These are phyloP conservation scores for Isotomurus palustris DNA, from an alignment of 2,888 invertebrate species.

Conservation along the genomic window DNA sequence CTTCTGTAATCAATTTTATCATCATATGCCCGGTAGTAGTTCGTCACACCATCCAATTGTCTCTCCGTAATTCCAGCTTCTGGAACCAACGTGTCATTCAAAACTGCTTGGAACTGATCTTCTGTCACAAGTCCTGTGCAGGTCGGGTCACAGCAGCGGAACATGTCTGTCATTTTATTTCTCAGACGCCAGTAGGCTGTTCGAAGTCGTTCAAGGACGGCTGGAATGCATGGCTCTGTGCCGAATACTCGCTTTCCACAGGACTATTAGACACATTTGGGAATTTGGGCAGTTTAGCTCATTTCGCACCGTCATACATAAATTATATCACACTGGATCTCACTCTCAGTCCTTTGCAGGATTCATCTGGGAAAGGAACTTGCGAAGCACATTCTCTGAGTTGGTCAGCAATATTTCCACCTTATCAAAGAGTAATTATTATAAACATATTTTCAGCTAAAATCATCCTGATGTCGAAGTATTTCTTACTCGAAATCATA, in stretches of 20 bases:
- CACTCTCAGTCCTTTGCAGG: conserved; percentile 36
- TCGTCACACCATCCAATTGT: conserved; percentile 43
- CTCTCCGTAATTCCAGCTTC: conserved; percentile 44
- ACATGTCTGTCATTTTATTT: conserved; percentile 42
- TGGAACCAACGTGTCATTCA: conserved; percentile 42
- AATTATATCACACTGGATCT: conserved; percentile 1
- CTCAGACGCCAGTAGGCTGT: conserved; percentile 43
- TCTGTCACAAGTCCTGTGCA: conserved; percentile 44
- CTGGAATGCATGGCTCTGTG: conserved; percentile 44
- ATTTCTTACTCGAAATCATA: conserved; percentile 39
- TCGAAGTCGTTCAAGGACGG: conserved; percentile 42
- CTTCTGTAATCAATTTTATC: conserved; percentile 44
- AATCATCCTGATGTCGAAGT: background rate
- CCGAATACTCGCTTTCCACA: conserved; percentile 44
- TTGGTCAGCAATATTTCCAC: conserved; percentile 42
- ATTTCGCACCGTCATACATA: background rate
- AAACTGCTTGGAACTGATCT: conserved; percentile 42
- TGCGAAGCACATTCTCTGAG: conserved; percentile 43
- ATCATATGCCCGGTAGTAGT: conserved; percentile 44
- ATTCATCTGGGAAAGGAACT: conserved; percentile 40
- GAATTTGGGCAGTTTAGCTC: too few relatives aligned
- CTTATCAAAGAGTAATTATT: conserved; percentile 9
- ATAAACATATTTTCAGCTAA: background rate
- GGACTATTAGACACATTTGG: conserved; percentile 30
- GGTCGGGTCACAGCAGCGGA: conserved; percentile 42